These are phyloP conservation scores for Pan paniscus DNA, from an alignment of 2,113 vertebrate species.

Conservation along the genomic window DNA sequence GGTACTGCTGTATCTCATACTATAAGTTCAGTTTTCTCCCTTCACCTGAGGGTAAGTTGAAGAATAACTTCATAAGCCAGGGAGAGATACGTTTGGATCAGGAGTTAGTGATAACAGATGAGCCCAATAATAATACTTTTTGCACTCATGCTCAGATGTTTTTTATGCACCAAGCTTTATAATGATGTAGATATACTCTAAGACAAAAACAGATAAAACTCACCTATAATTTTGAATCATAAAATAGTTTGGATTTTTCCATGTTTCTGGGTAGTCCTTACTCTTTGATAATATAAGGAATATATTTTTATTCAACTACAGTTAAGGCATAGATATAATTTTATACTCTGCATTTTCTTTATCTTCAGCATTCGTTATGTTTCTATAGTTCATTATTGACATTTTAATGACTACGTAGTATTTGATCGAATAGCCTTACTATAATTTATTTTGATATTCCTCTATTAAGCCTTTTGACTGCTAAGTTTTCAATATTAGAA, in stretches of 20 bases:
- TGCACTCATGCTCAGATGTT: neutral
- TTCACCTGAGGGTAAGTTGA: neutral
- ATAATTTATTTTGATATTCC: neutral
- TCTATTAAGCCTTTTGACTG: conserved; percentile 21
- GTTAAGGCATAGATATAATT: neutral
- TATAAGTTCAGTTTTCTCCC: neutral
- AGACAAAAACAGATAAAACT: neutral
- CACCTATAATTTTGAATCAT: neutral
- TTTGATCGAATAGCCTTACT: conserved; percentile 4
- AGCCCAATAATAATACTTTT: neutral
- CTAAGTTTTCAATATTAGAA: conserved; percentile 25
- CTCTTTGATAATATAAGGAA: neutral
- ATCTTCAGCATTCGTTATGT: neutral
- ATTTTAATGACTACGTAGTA: conserved; percentile 4
- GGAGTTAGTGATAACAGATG: neutral
- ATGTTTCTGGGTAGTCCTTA: neutral
- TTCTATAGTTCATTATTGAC: neutral
- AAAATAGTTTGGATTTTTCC: neutral
- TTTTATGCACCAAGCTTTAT: neutral
- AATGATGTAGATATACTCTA: neutral
- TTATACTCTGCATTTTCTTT: neutral
- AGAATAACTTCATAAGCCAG: neutral
- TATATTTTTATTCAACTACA: conserved; percentile 19
- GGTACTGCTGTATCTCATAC: no score
- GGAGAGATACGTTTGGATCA: neutral